Evolutionary conservation across 1,140 invertebrate species (phyloP), one percentile per base, ranked within the genome.

Genomic region (Penaeus chinensis): DNA sequence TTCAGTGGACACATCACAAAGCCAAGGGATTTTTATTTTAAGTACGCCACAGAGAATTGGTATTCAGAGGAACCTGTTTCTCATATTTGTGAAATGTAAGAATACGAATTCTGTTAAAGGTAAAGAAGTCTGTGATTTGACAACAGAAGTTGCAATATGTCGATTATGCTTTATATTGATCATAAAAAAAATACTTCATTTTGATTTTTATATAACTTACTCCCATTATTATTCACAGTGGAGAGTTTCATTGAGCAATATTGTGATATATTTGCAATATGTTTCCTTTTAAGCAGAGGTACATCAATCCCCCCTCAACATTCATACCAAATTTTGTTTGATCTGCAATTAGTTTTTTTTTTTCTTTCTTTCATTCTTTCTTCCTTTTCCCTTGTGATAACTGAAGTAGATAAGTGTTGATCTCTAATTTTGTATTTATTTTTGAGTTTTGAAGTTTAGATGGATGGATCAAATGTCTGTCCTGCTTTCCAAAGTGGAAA

Each of bases 211-310:
- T 47, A 47, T 16, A 54, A 54, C 54, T 54, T 54, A 16, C 54
- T 54, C 54, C 54, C 54, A 54, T 54, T 13, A 16, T 54, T 54
- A 13, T 54, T 54, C 54, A 54, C 54, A 54, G 16, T 54, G 54
- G 54, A 54, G 54, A 54, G 7, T 42, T 27, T 71, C 37, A 60
- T 66, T 42, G 77, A 69, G 84, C 77, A 71, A 32, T 86, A 78
- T 86, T 86, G 84, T 86, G 84, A 86, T 86, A 86, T 0, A 86
- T 76, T 80, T 86, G 84, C 84, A 86, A 86, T 86, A 86, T 62
- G 71, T 65, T 83, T 54, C 37, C 24, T 78, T 63, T 32, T 80
- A 86, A 47, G 77, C 54, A 81, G 79, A 69, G 42, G 20, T 77
- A 66, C 16, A 47, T 27, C 65, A 54, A 54, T 86, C 69, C 63